Base-by-base conservation (phyloP, 1,140 invertebrate genomes). In the Pogonognathellus flavescens region DNA sequence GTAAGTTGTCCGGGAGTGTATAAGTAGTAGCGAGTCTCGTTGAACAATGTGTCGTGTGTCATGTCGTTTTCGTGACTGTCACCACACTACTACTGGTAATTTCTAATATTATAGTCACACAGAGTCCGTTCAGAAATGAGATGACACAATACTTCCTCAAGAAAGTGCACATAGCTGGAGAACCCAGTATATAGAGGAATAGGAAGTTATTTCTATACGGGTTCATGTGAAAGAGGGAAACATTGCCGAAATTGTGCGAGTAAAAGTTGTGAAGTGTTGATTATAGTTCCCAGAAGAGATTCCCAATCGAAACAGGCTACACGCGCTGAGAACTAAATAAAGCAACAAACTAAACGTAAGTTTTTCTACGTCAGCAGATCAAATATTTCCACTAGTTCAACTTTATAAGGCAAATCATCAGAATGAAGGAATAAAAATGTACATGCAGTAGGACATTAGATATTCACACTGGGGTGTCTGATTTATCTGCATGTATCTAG, bases 271-370 rank as follows among this genome's bases (percentile, higher is more conserved):
- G 53, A 59, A 59, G 82, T 83, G 82, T 83, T 83, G 82, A 83
- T 83, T 83, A 83, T 55, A 62, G 55, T 25, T 83, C 82, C 82
- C 82, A 60, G 31, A 52, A 83, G 82, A 60, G 82, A 83, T 41
- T 60, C 18, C 20, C 55, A 83, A 50, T 60, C 18, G 57, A 41
- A 83, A 57, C 53, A 9, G 53, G 2, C 53, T 14, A n/a, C 11
- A 57, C 53, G 53, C 2, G 11, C 53, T n/a, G 31, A 1, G 31
- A 57, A 57, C 53, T 57, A n/a, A 57, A 13, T 2, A 57, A 57
- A 57, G n/a, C 53, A 41, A 41, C 31, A 41, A 41, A 41, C 31
- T 41, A 6, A 41, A 41, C 31, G 31, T 6, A 41, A 41, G 31
- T 41, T 41, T 6, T 3, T 1, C 1, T 41, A 41, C 31, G 31